Conservation (phyloP, 2,113 vertebrate species). For the Mormoops blainvillei region DNA sequence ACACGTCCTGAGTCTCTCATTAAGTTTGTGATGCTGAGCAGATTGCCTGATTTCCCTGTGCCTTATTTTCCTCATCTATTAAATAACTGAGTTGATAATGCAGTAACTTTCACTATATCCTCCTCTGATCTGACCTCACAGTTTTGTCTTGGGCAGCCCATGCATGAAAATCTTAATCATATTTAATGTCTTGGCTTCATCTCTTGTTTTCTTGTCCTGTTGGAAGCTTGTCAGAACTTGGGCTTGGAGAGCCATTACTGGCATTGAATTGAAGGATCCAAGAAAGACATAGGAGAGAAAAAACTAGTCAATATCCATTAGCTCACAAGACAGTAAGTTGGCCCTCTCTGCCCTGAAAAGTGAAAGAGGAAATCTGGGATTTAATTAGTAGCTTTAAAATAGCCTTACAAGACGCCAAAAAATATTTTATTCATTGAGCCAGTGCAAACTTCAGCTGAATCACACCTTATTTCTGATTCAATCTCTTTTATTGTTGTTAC, state of each 20-base stretch:
- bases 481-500: neutral
- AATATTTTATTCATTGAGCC: neutral
- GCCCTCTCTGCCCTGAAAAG: neutral
- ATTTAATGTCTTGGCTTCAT: neutral
- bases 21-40: neutral
- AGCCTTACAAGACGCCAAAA: neutral
- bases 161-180: neutral
- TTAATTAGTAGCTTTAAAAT: neutral
- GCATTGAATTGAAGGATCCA: neutral
- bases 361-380: neutral
- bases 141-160: neutral
- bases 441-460: neutral
- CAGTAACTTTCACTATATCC: neutral
- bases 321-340: neutral
- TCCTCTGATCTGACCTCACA: neutral
- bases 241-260: neutral
- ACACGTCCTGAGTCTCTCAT: neutral
- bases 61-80: neutral
- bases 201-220: neutral
- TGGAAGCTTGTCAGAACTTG: neutral
- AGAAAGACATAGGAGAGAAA: neutral
- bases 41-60: neutral
- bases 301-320: neutral
- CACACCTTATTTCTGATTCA: neutral
- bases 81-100: neutral